Conservation (phyloP, 2,888 invertebrate genomes). For the Lymantria dispar region DNA sequence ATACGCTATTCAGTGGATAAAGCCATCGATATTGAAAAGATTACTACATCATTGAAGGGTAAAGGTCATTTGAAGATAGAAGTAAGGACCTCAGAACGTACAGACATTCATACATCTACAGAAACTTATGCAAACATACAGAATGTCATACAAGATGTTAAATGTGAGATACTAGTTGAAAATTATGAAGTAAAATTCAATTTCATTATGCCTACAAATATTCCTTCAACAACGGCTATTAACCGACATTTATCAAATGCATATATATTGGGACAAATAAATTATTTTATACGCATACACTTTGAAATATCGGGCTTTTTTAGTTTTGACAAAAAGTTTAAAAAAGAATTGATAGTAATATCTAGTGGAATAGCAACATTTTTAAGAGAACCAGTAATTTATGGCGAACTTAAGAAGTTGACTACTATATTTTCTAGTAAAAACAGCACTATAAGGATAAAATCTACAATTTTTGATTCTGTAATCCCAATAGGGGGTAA, state of each 20-base stretch:
- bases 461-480: slow-evolving; percentile 35
- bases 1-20: slow-evolving; percentile 43
- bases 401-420: slow-evolving; percentile 37
- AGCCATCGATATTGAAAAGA: slow-evolving; percentile 35
- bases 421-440: slow-evolving; percentile 34
- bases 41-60: slow-evolving; percentile 11
- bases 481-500: slow-evolving; percentile 35
- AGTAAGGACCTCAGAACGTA: not conserved
- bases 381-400: slow-evolving; percentile 34
- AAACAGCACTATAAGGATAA: slow-evolving; percentile 35
- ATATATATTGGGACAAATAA: slow-evolving; percentile 30
- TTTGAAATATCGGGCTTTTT: slow-evolving; percentile 43
- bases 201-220: slow-evolving; percentile 36
- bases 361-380: slow-evolving; percentile 34
- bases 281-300: slow-evolving; percentile 44
- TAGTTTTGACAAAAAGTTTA: slow-evolving; percentile 34
- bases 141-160: not conserved
- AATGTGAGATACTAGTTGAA: slow-evolving; percentile 9
- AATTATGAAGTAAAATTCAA: slow-evolving; percentile 36
- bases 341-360: slow-evolving; percentile 37
- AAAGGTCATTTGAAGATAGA: not conserved
- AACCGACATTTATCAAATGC: slow-evolving; percentile 9
- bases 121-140: slow-evolving; percentile 3
- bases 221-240: slow-evolving; percentile 37
- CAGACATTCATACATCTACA: not conserved